These are phyloP conservation scores for Raja brachyura DNA, from an alignment of 2,113 vertebrate species.

Conservation along the genomic window DNA sequence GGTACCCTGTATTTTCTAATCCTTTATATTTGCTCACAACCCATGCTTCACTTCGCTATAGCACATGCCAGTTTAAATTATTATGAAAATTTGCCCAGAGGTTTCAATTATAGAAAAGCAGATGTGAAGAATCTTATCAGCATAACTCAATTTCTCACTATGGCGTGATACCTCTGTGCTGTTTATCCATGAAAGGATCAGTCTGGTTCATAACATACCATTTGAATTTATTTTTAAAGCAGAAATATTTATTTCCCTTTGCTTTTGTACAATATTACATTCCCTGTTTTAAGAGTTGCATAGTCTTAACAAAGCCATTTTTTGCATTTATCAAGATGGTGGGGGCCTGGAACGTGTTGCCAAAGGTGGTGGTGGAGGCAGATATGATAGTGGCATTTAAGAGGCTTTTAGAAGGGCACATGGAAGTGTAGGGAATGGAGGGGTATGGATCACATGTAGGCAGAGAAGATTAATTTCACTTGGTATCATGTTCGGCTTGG, in stretches of 20 bases:
- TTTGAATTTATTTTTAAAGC: not conserved
- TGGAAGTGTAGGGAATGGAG: too few species aligned
- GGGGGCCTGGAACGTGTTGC: too few species aligned
- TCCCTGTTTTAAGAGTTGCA: not conserved
- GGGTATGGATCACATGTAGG: too few species aligned
- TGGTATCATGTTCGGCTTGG: too few species aligned
- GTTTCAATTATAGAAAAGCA: constrained; percentile 5
- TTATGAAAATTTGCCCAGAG: not conserved
- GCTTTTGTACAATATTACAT: not conserved
- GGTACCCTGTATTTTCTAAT: not conserved
- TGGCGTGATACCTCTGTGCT: not conserved
- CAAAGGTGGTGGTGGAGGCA: too few species aligned
- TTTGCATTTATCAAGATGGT: not conserved
- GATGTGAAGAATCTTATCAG: constrained; percentile 18
- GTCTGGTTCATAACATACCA: not conserved
- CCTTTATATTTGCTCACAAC: not conserved
- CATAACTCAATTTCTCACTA: not conserved
- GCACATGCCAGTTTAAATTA: not conserved
- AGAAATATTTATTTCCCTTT: not conserved
- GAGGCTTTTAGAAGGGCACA: too few species aligned
- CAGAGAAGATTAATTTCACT: too few species aligned
- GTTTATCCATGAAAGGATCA: not conserved
- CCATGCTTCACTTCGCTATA: not conserved
- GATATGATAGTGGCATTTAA: too few species aligned
- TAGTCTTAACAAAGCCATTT: not conserved